Percentiles rank a stretch among this genome's conserved stretches.
Conservation (phyloP, 2,113 vertebrate species). For the Neodon shergylaensis region DNA sequence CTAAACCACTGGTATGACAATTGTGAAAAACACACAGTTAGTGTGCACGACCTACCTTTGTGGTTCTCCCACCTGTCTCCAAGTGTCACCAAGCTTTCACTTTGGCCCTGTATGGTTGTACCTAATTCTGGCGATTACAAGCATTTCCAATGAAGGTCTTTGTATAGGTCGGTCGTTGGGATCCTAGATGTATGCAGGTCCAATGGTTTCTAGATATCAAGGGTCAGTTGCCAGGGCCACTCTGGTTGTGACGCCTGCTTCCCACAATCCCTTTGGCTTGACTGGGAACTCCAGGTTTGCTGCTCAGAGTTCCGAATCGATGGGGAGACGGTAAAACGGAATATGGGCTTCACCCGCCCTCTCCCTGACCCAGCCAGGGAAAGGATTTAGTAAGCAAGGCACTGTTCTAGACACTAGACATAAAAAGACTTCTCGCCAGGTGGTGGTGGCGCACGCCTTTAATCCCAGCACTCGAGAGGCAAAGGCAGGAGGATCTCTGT, state of each 20-base stretch:
- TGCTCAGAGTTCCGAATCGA: not conserved
- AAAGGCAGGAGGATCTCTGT: not conserved
- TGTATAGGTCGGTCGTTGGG: not conserved
- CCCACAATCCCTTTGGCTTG: not conserved
- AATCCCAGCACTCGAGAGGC: not conserved
- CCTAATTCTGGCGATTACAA: not conserved
- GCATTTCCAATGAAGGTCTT: not conserved
- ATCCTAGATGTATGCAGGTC: not conserved
- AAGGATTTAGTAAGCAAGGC: not conserved
- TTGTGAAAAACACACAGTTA: not conserved
- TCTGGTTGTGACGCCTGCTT: not conserved
- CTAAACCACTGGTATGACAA: not conserved
- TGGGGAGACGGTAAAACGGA: not conserved
- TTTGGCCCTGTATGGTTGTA: not conserved
- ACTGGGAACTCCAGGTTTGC: not conserved
- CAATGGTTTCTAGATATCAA: slow-evolving; percentile 11
- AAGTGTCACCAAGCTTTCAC: not conserved
- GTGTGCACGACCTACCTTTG: not conserved
- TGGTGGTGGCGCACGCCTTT: not conserved
- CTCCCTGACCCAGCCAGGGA: not conserved
- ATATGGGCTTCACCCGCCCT: not conserved
- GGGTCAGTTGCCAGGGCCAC: not conserved
- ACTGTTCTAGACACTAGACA: not conserved
- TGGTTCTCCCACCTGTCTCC: not conserved
- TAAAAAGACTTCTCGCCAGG: not conserved